Base-by-base conservation (phyloP, 2,797 vertebrate species). In the Vultur gryphus region DNA sequence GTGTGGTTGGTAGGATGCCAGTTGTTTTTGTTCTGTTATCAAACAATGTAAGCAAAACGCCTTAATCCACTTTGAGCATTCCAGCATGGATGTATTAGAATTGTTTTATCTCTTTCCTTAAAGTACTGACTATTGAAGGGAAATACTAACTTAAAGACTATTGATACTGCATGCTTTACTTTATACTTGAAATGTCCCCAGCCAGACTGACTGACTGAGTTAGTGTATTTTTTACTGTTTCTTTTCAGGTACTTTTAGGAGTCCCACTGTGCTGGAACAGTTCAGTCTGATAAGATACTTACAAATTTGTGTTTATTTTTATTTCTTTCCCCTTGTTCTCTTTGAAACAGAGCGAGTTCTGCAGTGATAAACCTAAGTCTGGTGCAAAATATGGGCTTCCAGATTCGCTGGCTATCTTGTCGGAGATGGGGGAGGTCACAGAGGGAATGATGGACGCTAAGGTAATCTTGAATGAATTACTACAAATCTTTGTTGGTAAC, bases 361-460 rank as follows among this genome's bases (percentile, higher is more conserved):
- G 99, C 97, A 99, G 99, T 52, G 99, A 99, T 97, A 99, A 99
- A 97, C 99, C 99, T 13, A 99, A 99, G 97, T 99, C 99, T 81
- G 99, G 99, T 94, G 98, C 98, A 54, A 99, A 99, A 97, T 99
- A 99, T 4, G 99, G 99, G 78, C 98, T 99, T 93, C 99, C 99
- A 87, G 99, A 99, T 65, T 99, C 98, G 0, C 96, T 99, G 97
- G 97, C 99, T 90, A 99, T 99, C 97, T 98, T 99, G 72, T 99
- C 99, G 4, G 99, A 99, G 98, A 99, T 99, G 99, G 99, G 99
- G 55, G 99, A 99, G 97, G 99, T 99, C 97, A 99, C 99, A 1
- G 99, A 99, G 79, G 99, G 99, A 84, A 99, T 99, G 98, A 99
- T 99, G 99, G 99, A 99, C 81, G 99, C 98, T 58, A 99, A 99